phyloP scores from a whole-genome alignment of 2,797 vertebrate genomes.

The Oryzias dopingdopingensis region DNA sequence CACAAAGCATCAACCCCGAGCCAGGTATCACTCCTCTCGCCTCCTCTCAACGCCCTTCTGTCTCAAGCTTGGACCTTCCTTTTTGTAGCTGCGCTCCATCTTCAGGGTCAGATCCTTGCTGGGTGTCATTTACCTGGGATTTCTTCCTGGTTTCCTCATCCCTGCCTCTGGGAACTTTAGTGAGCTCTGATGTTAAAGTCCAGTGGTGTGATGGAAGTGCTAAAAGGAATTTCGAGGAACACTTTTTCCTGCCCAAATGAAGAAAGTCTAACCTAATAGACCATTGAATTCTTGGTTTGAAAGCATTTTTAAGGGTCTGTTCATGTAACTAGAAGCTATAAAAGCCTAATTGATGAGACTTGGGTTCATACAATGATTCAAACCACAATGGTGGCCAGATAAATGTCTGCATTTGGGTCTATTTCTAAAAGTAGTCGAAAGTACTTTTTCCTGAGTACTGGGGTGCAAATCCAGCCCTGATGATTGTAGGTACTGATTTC shows the following conservation, averaged over 20 bases:
- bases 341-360: too few relatives aligned
- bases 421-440: too few relatives aligned
- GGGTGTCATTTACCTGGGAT: constrained; percentile 25
- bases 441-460: too few relatives aligned
- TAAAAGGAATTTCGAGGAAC: background rate
- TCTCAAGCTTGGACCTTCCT: constrained; percentile 16
- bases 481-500: too few relatives aligned
- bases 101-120: constrained; percentile 24
- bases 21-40: constrained; percentile 55
- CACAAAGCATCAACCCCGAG: constrained; percentile 64
- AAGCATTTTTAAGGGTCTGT: constrained; percentile 6
- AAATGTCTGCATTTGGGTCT: too few relatives aligned
- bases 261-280: background rate
- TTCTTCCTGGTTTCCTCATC: constrained; percentile 13
- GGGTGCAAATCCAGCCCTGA: too few relatives aligned
- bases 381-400: too few relatives aligned
- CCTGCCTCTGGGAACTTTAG: constrained; percentile 21
- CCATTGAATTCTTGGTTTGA: background rate
- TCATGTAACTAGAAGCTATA: too few relatives aligned
- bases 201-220: background rate
- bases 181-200: background rate
- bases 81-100: constrained; percentile 16
- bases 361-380: too few relatives aligned
- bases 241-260: constrained; percentile 3
- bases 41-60: constrained; percentile 4